Base-by-base conservation (phyloP, 1,140 invertebrate genomes). In the Pissodes strobi region DNA sequence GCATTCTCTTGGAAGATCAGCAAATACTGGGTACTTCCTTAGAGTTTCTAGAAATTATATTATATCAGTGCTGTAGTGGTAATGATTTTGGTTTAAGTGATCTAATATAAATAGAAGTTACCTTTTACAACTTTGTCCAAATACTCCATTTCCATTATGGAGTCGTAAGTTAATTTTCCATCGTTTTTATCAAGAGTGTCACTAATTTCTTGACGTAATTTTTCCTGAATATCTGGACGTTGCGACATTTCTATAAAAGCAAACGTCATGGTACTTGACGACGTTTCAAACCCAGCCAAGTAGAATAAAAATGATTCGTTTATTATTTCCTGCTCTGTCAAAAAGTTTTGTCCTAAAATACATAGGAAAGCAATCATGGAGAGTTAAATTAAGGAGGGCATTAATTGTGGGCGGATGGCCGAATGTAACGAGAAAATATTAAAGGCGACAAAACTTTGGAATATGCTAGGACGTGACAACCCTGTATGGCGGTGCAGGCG, bases 261-360 rank as follows among this genome's bases (percentile, higher is more conserved):
- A 58, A 82, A 84, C 9, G 79, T 76, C 65, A 87, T 74, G 0
- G 84, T 78, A 0, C 80, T 82, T 2, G 84, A 81, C 0, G 85
- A 85, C 0, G 87, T 87, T 59, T 88, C 86, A 62, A 83, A 88
- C 4, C 85, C 85, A 45, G 83, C 86, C 2, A 80, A 64, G 46
- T 84, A 83, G 53, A 86, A 85, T 0, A 84, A 64, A 46, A 82
- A 82, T 0, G 79, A 72, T 71, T 85, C n/a, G n/a, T n/a, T n/a
- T n/a, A n/a, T n/a, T n/a, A n/a, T n/a, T n/a, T n/a, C n/a, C n/a
- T n/a, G n/a, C n/a, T n/a, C n/a, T n/a, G n/a, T n/a, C n/a, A n/a
- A n/a, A n/a, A n/a, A n/a, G n/a, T n/a, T n/a, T n/a, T n/a, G n/a
- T n/a, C n/a, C n/a, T n/a, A n/a, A n/a, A n/a, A n/a, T n/a, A n/a